Conservation (phyloP, 2,797 vertebrate species). For the Sciaenops ocellatus region DNA sequence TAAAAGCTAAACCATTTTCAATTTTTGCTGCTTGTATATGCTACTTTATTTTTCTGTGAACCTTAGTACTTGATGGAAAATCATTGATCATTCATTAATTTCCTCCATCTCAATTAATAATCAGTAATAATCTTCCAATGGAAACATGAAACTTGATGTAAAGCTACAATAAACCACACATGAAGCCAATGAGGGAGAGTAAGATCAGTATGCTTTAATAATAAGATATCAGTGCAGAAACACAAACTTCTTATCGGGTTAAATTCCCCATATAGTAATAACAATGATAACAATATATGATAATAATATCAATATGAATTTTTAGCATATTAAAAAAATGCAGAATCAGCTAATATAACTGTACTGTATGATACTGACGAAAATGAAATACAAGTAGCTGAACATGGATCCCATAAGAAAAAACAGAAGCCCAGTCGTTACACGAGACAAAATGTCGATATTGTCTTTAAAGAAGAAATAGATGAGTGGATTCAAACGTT, state of each 20-base stretch:
- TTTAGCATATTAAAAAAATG: constrained; percentile 88
- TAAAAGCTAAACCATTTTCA: no score
- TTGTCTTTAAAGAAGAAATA: constrained; percentile 84
- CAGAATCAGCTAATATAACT: constrained; percentile 88
- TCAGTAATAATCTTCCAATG: background rate
- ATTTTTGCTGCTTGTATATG: background rate
- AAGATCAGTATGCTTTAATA: constrained; percentile 98
- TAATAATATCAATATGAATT: constrained; percentile 89
- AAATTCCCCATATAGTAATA: constrained; percentile 92
- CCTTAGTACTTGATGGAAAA: background rate
- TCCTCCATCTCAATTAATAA: background rate
- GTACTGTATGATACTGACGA: constrained; percentile 82
- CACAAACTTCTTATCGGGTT: constrained; percentile 94
- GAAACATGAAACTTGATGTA: background rate
- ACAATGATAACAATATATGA: constrained; percentile 79
- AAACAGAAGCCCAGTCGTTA: constrained; percentile 63
- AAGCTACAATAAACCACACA: constrained; percentile 30
- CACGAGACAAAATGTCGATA: constrained; percentile 80
- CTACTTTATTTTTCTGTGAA: background rate
- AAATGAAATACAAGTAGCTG: constrained; percentile 66
- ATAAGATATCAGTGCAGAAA: constrained; percentile 98
- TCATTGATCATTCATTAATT: background rate
- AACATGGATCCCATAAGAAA: constrained; percentile 68
- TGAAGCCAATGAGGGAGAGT: constrained; percentile 45
- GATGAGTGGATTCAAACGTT: constrained; percentile 39